These are phyloP conservation scores for Stegodyphus mimosarum DNA, from an alignment of 1,140 invertebrate species.

Conservation along the genomic window DNA sequence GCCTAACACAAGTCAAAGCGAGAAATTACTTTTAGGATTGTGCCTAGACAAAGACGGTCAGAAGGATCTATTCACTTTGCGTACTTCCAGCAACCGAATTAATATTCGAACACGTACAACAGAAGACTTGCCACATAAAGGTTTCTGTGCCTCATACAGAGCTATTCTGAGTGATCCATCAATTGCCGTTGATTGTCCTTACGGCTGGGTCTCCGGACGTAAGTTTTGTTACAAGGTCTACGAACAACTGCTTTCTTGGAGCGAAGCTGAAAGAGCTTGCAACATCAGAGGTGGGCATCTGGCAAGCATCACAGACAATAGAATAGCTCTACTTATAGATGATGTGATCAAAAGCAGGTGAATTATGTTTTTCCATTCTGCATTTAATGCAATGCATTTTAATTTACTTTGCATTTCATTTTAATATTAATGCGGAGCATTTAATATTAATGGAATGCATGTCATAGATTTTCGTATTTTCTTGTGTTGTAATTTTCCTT, in stretches of 20 bases:
- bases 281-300: constrained; percentile 75
- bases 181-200: constrained; percentile 69
- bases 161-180: background rate
- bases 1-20: background rate
- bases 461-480: too few relatives aligned
- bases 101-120: background rate
- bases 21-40: background rate
- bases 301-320: constrained; percentile 74
- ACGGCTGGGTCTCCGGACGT: constrained; percentile 74
- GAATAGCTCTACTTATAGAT: constrained; percentile 70
- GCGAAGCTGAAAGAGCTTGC: constrained; percentile 76
- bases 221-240: constrained; percentile 75
- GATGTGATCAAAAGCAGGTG: constrained; percentile 63
- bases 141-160: constrained; percentile 31
- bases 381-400: background rate
- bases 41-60: constrained; percentile 6
- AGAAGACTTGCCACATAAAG: constrained; percentile 1
- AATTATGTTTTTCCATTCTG: background rate
- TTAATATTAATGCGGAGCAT: too few relatives aligned
- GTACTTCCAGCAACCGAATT: background rate
- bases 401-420: too few relatives aligned
- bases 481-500: too few relatives aligned
- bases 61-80: background rate
- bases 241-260: constrained; percentile 73
- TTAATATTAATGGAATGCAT: too few relatives aligned